Evolutionary conservation across 1,140 invertebrate species (phyloP).

Genomic region (Drosophila lacertosa): DNA sequence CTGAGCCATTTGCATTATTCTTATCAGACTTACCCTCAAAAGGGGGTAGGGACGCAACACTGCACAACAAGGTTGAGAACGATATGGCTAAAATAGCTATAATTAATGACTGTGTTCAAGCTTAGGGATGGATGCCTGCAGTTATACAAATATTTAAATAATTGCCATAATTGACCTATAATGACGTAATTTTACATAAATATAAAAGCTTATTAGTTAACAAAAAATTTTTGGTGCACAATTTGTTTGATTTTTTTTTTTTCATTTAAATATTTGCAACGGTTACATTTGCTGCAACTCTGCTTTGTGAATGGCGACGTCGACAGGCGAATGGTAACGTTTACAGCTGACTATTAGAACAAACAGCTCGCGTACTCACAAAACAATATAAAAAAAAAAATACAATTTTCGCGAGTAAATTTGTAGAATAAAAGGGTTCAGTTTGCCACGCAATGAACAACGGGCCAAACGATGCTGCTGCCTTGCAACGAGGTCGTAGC

Average conservation of each 20-base stretch:
- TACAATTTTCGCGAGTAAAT: slow-evolving; percentile 20
- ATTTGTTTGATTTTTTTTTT: background rate
- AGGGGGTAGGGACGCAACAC: background rate
- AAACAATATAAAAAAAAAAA: slow-evolving; percentile 15
- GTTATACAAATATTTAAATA: no score
- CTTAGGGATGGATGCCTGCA: background rate
- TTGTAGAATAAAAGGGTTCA: background rate
- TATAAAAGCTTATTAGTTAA: no score
- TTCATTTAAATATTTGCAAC: background rate
- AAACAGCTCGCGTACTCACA: slow-evolving; percentile 28
- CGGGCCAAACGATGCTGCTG: slow-evolving; percentile 54
- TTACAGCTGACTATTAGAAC: slow-evolving; percentile 22
- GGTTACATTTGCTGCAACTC: background rate
- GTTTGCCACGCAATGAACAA: slow-evolving; percentile 51
- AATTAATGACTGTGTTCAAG: no score
- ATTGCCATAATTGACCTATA: no score
- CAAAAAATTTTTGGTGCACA: background rate
- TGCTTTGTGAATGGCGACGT: slow-evolving; percentile 2
- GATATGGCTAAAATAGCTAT: background rate
- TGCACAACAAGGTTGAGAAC: background rate
- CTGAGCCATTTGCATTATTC: slow-evolving; percentile 64
- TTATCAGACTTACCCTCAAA: slow-evolving; percentile 38
- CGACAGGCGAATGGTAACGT: slow-evolving; percentile 31
- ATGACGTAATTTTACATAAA: no score
- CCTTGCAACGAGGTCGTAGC: slow-evolving; percentile 34